phyloP scores from a whole-genome alignment of 1,140 invertebrate species.

The Aphaenogaster ashmeadi region DNA sequence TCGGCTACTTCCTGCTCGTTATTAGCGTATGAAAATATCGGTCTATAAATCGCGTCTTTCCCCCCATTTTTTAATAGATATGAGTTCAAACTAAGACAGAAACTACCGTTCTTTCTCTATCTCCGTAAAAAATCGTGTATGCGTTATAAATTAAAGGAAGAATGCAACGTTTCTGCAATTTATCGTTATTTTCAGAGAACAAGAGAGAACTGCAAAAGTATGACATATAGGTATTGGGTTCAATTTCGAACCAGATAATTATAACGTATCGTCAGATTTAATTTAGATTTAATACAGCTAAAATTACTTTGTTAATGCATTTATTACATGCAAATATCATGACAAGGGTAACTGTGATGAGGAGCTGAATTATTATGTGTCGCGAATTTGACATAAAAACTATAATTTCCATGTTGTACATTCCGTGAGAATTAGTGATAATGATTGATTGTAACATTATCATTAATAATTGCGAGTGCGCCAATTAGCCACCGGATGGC shows the following conservation, averaged over 20 bases:
- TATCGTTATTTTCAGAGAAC: neutral
- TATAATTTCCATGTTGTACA: slow-evolving; percentile 37
- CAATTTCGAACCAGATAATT: slow-evolving; percentile 17
- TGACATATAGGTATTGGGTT: neutral
- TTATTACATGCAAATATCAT: slow-evolving; percentile 29
- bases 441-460: slow-evolving; percentile 64
- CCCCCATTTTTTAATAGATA: slow-evolving; percentile 36
- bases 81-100: slow-evolving; percentile 12
- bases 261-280: slow-evolving; percentile 8
- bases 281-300: slow-evolving; percentile 18
- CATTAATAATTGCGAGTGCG: slow-evolving; percentile 57
- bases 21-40: slow-evolving; percentile 65
- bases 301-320: slow-evolving; percentile 47
- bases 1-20: slow-evolving; percentile 64
- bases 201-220: neutral
- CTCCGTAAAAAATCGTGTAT: neutral
- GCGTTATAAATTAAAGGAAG: neutral
- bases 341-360: neutral
- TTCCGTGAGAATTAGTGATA: slow-evolving; percentile 43
- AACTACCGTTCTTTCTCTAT: neutral
- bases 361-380: slow-evolving; percentile 19
- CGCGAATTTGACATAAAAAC: slow-evolving; percentile 33
- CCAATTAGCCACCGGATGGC: slow-evolving; percentile 45
- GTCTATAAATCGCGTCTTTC: slow-evolving; percentile 58
- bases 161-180: neutral